Evolutionary conservation across 2,888 invertebrate genomes (phyloP).

Genomic region (Julus scandinavius): DNA sequence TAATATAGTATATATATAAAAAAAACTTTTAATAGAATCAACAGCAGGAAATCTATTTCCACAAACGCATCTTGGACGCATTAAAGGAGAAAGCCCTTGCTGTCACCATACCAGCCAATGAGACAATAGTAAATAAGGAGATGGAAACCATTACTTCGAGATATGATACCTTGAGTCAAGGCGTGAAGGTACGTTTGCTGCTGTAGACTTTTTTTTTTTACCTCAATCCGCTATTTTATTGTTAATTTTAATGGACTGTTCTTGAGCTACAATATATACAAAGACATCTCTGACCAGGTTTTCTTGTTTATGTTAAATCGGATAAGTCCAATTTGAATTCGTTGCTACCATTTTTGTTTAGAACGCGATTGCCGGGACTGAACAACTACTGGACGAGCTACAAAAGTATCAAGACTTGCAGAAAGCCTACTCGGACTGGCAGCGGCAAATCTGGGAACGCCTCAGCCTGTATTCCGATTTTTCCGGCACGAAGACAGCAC

Average conservation of each 20-base stretch:
- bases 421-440: slow-evolving; percentile 87
- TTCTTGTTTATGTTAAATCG: too few species aligned
- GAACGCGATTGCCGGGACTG: slow-evolving; percentile 51
- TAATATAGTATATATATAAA: too few species aligned
- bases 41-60: slow-evolving; percentile 88
- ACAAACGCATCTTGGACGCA: slow-evolving; percentile 89
- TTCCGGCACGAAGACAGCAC: slow-evolving; percentile 84
- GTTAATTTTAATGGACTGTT: neutral
- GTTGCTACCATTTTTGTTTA: neutral
- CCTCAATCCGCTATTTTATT: slow-evolving; percentile 44
- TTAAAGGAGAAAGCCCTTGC: slow-evolving; percentile 87
- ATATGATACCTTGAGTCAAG: slow-evolving; percentile 74
- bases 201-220: neutral
- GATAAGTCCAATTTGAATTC: too few species aligned
- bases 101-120: slow-evolving; percentile 63
- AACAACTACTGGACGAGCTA: slow-evolving; percentile 74
- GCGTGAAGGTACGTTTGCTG: slow-evolving; percentile 39
- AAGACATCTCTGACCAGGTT: too few species aligned
- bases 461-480: slow-evolving; percentile 83
- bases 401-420: slow-evolving; percentile 88
- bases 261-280: too few species aligned
- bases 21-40: slow-evolving; percentile 72
- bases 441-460: slow-evolving; percentile 90
- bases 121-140: slow-evolving; percentile 66
- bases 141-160: slow-evolving; percentile 79